Percentiles rank a stretch among this genome's conserved stretches.
phyloP scores from a whole-genome alignment of 2,113 vertebrate genomes.

The Elephas maximus region DNA sequence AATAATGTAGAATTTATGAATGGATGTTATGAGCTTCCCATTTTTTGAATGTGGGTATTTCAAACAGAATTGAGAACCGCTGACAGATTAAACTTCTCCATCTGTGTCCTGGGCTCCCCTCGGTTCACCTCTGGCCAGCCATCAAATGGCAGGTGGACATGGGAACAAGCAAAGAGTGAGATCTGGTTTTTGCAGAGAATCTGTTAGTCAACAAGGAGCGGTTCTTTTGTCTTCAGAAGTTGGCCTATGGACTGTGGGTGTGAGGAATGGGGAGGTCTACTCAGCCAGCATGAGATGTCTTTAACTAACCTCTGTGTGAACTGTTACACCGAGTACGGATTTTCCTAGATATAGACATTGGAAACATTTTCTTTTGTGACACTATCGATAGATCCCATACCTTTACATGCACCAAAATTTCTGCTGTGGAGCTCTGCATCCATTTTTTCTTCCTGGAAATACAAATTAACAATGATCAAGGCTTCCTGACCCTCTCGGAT shows the following conservation, averaged over 20 bases:
- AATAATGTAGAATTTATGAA: no score
- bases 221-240: not conserved
- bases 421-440: no score
- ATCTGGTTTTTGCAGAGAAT: not conserved
- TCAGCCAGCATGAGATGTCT: not conserved
- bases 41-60: no score
- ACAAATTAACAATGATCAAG: no score
- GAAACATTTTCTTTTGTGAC: no score
- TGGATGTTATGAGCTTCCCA: no score
- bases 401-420: no score
- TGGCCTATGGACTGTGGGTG: not conserved
- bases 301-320: fast-evolving
- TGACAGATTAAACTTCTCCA: not conserved
- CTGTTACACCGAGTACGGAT: not conserved
- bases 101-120: not conserved
- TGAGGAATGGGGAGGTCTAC: fast-evolving
- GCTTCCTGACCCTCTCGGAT: no score
- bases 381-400: no score
- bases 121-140: not conserved
- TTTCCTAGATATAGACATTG: no score
- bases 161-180: not conserved
- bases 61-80: fast-evolving
- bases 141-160: constrained; percentile 34
- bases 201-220: fast-evolving
- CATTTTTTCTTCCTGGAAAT: no score